Percentiles rank a stretch among this genome's conserved stretches.
phyloP scores from a whole-genome alignment of 2,888 invertebrate species.

The Drosophila longiperda region DNA sequence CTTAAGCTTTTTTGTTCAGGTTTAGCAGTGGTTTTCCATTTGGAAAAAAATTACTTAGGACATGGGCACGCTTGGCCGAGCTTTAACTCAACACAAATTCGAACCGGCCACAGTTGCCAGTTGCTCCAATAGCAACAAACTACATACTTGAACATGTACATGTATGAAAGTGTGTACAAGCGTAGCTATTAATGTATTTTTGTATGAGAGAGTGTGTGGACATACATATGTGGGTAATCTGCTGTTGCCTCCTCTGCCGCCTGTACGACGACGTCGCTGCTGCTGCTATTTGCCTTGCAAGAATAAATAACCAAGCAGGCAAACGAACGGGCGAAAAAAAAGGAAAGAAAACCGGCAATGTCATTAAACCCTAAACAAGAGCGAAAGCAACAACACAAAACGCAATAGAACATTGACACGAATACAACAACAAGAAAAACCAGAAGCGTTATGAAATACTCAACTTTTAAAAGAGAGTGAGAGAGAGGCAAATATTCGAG shows the following conservation, averaged over 20 bases:
- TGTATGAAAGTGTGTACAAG: conserved; percentile 12
- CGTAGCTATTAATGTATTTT: conserved; percentile 14
- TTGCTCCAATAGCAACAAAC: conserved; percentile 26
- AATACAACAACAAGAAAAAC: conserved; percentile 76
- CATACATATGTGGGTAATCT: conserved; percentile 33
- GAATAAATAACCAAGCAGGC: conserved; percentile 77
- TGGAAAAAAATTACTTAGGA: conserved; percentile 14
- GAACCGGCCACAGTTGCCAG: conserved; percentile 27
- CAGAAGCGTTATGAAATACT: conserved; percentile 80
- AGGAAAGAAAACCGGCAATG: conserved; percentile 74
- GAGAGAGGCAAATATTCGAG: conserved; percentile 42
- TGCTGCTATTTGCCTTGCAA: conserved; percentile 68
- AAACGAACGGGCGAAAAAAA: conserved; percentile 57
- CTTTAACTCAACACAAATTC: conserved; percentile 34
- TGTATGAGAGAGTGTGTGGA: neutral
- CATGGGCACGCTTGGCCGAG: conserved; percentile 29
- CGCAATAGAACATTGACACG: conserved; percentile 75
- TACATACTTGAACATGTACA: conserved; percentile 4
- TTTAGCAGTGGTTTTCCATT: conserved; percentile 3
- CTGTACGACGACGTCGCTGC: conserved; percentile 29
- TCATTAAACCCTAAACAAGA: conserved; percentile 82
- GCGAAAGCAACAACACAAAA: conserved; percentile 76
- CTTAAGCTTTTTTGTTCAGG: neutral
- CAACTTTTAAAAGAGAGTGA: conserved; percentile 33
- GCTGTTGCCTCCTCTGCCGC: conserved; percentile 33